Percentiles rank a stretch among this genome's conserved stretches.
These are phyloP conservation scores for Polyommatus icarus DNA, from an alignment of 2,888 invertebrate genomes.

Conservation along the genomic window DNA sequence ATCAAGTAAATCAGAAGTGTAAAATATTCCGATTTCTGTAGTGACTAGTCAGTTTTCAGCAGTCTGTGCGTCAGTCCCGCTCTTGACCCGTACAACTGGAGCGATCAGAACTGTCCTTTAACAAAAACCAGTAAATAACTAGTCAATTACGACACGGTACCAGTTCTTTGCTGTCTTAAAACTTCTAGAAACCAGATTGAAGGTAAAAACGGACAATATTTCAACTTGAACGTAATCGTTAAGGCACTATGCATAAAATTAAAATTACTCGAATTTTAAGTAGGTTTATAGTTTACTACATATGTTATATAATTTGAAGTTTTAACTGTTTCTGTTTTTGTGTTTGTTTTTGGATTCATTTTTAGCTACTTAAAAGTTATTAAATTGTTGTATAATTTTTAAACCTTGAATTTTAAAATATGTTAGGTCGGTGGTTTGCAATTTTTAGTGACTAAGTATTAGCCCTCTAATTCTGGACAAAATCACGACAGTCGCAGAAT, in stretches of 20 bases:
- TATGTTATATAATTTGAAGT: not conserved
- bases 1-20: too few species aligned
- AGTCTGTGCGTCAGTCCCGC: not conserved
- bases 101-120: slow-evolving; percentile 5
- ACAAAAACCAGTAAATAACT: slow-evolving; percentile 2
- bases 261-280: not conserved
- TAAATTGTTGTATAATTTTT: too few species aligned
- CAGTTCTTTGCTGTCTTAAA: not conserved
- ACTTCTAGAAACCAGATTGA: not conserved
- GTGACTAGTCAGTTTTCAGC: not conserved
- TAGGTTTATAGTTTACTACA: not conserved
- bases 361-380: not conserved
- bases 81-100: slow-evolving; percentile 5
- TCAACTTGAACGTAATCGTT: not conserved
- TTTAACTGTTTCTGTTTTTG: not conserved
- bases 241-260: not conserved
- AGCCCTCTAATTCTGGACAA: too few species aligned
- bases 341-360: not conserved
- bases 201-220: slow-evolving; percentile 14
- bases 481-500: too few species aligned
- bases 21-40: not conserved
- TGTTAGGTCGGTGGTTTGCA: too few species aligned
- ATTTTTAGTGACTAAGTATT: too few species aligned
- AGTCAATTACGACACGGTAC: not conserved
- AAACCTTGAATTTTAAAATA: too few species aligned